Evolutionary conservation across 2,797 vertebrate species (phyloP).

Genomic region (Catostomus latipinnis): DNA sequence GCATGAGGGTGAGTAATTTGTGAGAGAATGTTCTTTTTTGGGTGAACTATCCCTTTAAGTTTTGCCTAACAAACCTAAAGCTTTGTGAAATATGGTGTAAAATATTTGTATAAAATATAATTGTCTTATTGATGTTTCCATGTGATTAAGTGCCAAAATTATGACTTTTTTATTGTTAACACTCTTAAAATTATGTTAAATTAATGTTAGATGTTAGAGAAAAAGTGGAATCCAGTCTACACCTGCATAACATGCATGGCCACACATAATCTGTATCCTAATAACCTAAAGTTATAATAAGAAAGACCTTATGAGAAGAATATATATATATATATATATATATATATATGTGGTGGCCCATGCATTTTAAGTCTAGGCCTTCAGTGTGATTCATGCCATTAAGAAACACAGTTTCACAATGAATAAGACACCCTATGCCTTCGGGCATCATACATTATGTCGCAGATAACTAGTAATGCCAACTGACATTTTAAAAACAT

Average conservation of each 20-base stretch:
- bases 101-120: constrained; percentile 42
- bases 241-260: not conserved
- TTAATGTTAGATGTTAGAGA: constrained; percentile 22
- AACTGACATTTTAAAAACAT: too few species aligned
- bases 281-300: too few species aligned
- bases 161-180: constrained; percentile 40
- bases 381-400: too few species aligned
- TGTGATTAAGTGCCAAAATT: constrained; percentile 60
- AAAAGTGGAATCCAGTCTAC: not conserved
- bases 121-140: constrained; percentile 49
- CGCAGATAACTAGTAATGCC: too few species aligned
- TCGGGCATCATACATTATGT: too few species aligned
- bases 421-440: too few species aligned
- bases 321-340: too few species aligned
- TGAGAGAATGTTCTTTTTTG: too few species aligned
- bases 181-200: constrained; percentile 2
- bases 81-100: constrained; percentile 51
- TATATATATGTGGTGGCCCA: too few species aligned
- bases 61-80: constrained; percentile 19
- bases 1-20: too few species aligned
- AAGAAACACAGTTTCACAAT: too few species aligned
- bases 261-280: not conserved
- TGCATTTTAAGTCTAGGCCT: too few species aligned
- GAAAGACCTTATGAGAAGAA: not conserved
- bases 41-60: not conserved